A percentile compares a stretch with the other conserved stretches of the same genome.
Conservation (phyloP, 64 coral and sea anemone genomes). For the Acropora yongei region DNA sequence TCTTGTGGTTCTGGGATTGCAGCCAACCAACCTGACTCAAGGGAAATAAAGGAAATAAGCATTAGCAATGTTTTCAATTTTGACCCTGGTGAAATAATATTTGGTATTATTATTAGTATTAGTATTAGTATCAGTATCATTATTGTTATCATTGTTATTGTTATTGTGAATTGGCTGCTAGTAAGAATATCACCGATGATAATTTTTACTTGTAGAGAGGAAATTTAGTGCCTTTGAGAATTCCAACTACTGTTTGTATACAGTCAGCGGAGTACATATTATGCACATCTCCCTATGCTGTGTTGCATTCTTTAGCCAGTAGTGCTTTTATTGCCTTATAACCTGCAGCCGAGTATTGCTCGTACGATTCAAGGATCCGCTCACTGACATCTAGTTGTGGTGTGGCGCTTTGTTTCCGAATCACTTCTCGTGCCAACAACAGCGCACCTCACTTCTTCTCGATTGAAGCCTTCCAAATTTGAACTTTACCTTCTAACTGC, state of each 20-base stretch:
- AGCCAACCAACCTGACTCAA: slow-evolving; percentile 45
- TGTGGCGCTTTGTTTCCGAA: not conserved
- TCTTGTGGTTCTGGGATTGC: slow-evolving; percentile 37
- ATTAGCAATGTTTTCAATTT: slow-evolving; percentile 4
- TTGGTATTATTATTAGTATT: not conserved
- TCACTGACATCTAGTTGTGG: not conserved
- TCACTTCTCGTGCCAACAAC: not conserved
- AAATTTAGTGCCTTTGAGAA: not conserved
- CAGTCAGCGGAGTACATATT: not conserved
- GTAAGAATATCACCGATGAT: not conserved
- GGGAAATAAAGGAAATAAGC: not conserved
- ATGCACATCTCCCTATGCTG: not conserved
- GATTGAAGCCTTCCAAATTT: not conserved
- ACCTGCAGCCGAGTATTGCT: slow-evolving; percentile 7
- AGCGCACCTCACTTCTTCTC: not conserved
- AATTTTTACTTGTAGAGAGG: slow-evolving; percentile 20
- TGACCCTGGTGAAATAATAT: not conserved
- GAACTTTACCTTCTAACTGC: not conserved
- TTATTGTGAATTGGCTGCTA: not conserved
- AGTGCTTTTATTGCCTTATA: not conserved
- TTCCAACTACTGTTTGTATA: slow-evolving; percentile 19
- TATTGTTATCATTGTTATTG: not conserved
- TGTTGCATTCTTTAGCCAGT: slow-evolving; percentile 14
- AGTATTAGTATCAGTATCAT: not conserved
- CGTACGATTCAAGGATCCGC: slow-evolving; percentile 17